phyloP scores from a whole-genome alignment of 2,888 invertebrate species.

The Apodemia duryi region DNA sequence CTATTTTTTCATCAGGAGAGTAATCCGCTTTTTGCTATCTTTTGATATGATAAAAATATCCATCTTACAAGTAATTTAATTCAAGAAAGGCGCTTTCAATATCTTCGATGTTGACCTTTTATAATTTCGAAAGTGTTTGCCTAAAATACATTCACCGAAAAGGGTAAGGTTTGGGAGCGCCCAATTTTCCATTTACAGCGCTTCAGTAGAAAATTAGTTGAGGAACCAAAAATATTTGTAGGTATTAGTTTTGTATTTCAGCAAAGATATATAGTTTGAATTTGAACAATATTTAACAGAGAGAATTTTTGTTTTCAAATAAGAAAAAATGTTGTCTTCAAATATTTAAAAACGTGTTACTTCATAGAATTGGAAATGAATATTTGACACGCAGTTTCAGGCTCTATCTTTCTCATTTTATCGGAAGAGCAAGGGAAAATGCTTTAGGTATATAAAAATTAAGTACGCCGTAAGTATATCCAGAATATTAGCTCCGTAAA shows the following conservation, averaged over 20 bases:
- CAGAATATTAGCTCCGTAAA: background rate
- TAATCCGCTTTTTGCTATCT: no score
- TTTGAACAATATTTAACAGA: background rate
- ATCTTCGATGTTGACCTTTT: background rate
- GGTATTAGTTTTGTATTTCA: background rate
- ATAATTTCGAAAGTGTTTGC: background rate
- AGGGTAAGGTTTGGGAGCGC: background rate
- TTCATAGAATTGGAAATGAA: background rate
- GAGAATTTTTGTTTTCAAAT: background rate
- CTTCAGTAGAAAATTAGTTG: constrained; percentile 1
- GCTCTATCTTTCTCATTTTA: background rate
- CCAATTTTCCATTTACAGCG: background rate
- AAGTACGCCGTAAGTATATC: constrained; percentile 2
- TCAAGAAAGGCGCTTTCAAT: background rate
- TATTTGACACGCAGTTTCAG: background rate
- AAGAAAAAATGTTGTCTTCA: background rate
- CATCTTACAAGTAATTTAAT: background rate
- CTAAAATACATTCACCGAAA: background rate
- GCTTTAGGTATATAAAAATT: constrained; percentile 4
- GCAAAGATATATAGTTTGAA: background rate
- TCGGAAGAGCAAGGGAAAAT: background rate
- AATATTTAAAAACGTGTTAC: background rate
- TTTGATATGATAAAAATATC: no score
- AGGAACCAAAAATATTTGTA: background rate
- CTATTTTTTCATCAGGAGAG: no score